These are phyloP conservation scores for Petroica traversi DNA, from an alignment of 2,113 vertebrate genomes.

Conservation along the genomic window DNA sequence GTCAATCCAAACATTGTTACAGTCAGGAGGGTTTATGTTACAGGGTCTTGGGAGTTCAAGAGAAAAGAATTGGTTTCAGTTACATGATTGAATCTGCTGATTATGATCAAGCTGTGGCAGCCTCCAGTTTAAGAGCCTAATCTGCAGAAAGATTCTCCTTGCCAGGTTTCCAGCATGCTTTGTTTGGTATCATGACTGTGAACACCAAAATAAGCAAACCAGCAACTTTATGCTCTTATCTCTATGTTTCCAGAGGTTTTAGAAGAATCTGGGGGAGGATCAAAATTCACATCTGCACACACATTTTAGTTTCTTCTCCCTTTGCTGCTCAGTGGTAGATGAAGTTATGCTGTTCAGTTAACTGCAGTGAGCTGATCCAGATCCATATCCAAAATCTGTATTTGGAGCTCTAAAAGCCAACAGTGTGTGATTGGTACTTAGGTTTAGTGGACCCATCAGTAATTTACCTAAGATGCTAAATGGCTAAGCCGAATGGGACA, in stretches of 20 bases:
- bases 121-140: neutral
- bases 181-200: neutral
- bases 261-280: neutral
- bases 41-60: neutral
- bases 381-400: neutral
- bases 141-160: neutral
- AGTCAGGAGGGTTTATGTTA: neutral
- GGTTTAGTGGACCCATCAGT: neutral
- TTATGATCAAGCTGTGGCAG: neutral
- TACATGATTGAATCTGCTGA: neutral
- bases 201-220: neutral
- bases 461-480: neutral
- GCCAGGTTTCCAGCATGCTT: neutral
- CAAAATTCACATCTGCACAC: neutral
- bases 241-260: neutral
- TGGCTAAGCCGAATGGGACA: neutral
- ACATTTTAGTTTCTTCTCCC: neutral
- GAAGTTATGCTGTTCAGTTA: neutral
- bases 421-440: neutral
- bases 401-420: neutral
- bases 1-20: neutral
- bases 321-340: neutral
- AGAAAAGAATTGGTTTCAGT: neutral
- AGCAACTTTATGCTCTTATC: neutral
- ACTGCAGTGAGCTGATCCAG: neutral